Base-by-base conservation (phyloP, 2,888 invertebrate genomes). In the Limenitis camilla region DNA sequence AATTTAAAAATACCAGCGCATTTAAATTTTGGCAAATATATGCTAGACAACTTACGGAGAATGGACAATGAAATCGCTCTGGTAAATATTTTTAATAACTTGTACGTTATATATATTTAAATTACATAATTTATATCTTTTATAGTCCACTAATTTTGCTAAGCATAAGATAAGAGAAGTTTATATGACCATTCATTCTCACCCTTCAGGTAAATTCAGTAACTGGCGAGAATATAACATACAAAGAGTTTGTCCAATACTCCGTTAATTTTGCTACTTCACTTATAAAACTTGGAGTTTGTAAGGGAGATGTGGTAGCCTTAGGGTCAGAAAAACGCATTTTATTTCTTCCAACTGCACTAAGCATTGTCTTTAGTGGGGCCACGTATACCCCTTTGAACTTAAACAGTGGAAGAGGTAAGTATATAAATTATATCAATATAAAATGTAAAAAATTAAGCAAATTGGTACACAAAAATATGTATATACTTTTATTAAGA, bases 291-390 rank as follows among this genome's bases (percentile, higher is more conserved):
- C 63, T 84, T 52, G 90, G 90, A 8, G 69, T 91, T 19, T 67
- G 68, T 41, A 69, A 71, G 50, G 88, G 90, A 5, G 90, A 91
- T 60, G 74, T 80, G 27, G 79, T 91, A 53, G 90, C 89, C 19
- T 71, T 91, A 50, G 90, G 89, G 48, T 87, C 89, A 47, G 91
- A 91, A 71, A 91, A 91, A 73, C 82, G 89, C 61, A 69, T 89
- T 49, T 88, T 89, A 63, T 90, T 88, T 66, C 67, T 85, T 44
- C 73, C 89, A 41, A 81, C 88, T 9, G 71, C 89, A 27, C 75
- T 90, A 43, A 90, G 88, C 9, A 80, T 88, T 28, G 76, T 90
- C 61, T 88, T 78, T 56, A 68, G 76, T 6, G 81, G 81, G 28
- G 80, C 80, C 46, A 69, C 72, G 19, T 78, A 73, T 61, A 78